Percentiles rank a stretch among this genome's conserved stretches.
These are phyloP conservation scores for Mormyrops attenuatus DNA, from an alignment of 2,797 vertebrate genomes.

Conservation along the genomic window DNA sequence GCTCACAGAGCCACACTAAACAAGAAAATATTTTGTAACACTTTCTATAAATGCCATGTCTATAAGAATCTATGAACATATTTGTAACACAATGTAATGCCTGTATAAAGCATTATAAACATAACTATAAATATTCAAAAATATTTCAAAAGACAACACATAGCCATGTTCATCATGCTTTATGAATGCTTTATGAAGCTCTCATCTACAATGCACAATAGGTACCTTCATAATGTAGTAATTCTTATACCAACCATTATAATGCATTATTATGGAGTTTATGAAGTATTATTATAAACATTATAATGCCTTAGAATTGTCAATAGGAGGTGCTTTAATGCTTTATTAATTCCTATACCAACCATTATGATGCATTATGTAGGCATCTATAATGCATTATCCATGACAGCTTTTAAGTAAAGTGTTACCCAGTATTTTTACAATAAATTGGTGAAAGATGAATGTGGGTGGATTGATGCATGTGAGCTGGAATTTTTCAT, in stretches of 20 bases:
- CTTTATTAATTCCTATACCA: not conserved
- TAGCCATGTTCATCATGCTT: not conserved
- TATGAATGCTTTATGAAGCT: not conserved
- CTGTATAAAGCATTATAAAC: not conserved
- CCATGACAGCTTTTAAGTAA: not conserved
- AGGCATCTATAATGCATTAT: not conserved
- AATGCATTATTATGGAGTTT: not conserved
- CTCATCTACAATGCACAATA: not conserved
- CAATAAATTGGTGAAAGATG: not conserved
- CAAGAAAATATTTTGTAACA: conserved; percentile 13
- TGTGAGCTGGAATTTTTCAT: not conserved
- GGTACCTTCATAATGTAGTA: not conserved
- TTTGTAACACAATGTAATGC: not conserved
- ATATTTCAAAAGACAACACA: not conserved
- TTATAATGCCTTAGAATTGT: not conserved
- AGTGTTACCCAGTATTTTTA: not conserved
- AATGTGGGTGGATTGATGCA: not conserved
- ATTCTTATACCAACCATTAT: not conserved
- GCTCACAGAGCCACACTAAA: conserved; percentile 41
- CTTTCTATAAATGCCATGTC: not conserved
- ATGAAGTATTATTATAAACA: not conserved
- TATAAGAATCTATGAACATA: not conserved
- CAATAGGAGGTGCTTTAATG: not conserved
- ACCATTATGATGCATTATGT: not conserved
- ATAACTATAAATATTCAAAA: not conserved